phyloP scores from a whole-genome alignment of 2,113 vertebrate species.

The Leptocoma aspasia region DNA sequence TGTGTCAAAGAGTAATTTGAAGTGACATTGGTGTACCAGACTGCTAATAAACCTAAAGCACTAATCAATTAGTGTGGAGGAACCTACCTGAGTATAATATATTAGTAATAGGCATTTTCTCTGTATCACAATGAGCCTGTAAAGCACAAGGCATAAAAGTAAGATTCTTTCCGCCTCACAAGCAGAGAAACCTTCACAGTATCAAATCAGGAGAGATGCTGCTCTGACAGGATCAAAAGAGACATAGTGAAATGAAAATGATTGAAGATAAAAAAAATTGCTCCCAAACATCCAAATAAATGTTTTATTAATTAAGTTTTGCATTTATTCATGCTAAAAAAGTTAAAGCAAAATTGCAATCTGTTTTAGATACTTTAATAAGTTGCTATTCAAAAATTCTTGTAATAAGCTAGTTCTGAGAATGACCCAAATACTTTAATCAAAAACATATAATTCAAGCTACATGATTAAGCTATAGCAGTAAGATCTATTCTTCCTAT shows the following conservation, averaged over 20 bases:
- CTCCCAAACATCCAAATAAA: not conserved
- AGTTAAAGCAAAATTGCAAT: not conserved
- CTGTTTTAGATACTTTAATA: not conserved
- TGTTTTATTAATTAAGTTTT: not conserved
- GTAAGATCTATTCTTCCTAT: not conserved
- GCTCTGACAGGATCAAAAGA: not conserved
- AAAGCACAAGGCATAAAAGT: not conserved
- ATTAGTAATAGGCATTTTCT: not conserved
- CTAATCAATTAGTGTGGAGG: not conserved
- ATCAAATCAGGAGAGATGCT: not conserved
- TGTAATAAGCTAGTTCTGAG: not conserved
- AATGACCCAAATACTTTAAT: not conserved
- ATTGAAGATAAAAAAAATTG: not conserved
- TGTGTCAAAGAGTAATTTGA: not conserved
- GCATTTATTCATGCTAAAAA: not conserved
- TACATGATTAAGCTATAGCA: not conserved
- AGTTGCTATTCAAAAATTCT: not conserved
- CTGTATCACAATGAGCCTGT: not conserved
- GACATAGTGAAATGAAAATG: not conserved
- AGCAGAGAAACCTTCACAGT: not conserved
- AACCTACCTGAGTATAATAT: not conserved
- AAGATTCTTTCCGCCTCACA: not conserved
- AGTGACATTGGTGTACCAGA: not conserved
- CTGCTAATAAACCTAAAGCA: not conserved
- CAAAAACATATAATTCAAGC: not conserved